Evolutionary conservation across 2,113 vertebrate species (phyloP).

Genomic region (Myrmecophaga tridactyla): DNA sequence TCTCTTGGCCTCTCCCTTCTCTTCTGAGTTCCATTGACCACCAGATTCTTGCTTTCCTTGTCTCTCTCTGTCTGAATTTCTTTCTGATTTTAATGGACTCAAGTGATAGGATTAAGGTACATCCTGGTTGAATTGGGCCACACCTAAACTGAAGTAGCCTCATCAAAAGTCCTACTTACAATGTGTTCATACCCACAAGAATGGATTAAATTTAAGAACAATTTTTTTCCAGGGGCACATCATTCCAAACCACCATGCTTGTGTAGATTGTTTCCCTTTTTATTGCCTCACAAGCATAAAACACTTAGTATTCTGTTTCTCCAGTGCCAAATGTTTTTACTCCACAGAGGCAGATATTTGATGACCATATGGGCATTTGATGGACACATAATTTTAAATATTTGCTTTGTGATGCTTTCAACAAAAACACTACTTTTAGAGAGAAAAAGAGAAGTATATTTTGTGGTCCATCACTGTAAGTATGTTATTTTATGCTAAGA

Average conservation of each 20-base stretch:
- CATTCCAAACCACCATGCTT: not conserved
- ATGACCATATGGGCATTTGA: conserved; percentile 47
- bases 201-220: too few species aligned
- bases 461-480: conserved; percentile 33
- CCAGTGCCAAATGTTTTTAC: conserved; percentile 8
- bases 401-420: conserved; percentile 46
- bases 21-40: too few species aligned
- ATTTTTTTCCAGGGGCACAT: too few species aligned
- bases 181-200: too few species aligned
- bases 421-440: conserved; percentile 45
- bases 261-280: not conserved
- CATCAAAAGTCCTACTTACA: too few species aligned
- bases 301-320: conserved; percentile 7
- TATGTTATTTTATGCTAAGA: conserved; percentile 50
- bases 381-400: conserved; percentile 53
- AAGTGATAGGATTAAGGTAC: too few species aligned
- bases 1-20: too few species aligned
- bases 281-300: not conserved
- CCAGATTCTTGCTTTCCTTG: too few species aligned
- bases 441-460: not conserved
- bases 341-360: conserved; percentile 17
- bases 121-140: too few species aligned
- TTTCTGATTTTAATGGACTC: too few species aligned
- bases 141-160: too few species aligned
- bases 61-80: too few species aligned